Conservation (phyloP, 2,797 vertebrate species). For the Tragopan temminckii region DNA sequence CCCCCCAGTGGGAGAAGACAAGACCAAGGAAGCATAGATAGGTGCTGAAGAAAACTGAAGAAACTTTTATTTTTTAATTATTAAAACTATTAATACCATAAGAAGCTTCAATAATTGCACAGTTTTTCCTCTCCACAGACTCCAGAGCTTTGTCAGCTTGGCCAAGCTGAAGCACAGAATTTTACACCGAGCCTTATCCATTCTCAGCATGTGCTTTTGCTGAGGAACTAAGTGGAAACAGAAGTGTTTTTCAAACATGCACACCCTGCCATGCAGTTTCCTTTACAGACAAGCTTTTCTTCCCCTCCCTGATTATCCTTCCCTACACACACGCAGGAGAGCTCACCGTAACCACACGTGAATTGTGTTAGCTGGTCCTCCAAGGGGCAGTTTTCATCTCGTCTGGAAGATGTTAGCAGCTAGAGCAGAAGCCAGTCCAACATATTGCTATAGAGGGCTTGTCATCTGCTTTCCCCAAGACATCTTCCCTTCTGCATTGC, state of each 20-base stretch:
- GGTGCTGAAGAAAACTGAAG: background rate
- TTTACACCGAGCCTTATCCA: background rate
- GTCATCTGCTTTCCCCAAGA: background rate
- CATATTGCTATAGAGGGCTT: rapidly evolving
- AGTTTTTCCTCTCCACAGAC: background rate
- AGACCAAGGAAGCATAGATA: background rate
- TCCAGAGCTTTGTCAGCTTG: background rate
- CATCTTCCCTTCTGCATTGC: background rate
- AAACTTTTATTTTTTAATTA: background rate
- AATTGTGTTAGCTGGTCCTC: background rate
- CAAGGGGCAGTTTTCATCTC: background rate
- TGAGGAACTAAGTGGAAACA: background rate
- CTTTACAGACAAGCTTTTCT: background rate
- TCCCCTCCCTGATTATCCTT: background rate
- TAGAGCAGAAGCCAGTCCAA: background rate
- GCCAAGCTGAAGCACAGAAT: background rate
- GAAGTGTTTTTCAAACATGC: background rate
- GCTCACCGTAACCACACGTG: rapidly evolving
- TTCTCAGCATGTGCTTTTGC: background rate
- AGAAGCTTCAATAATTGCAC: background rate
- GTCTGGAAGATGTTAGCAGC: background rate
- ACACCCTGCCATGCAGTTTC: background rate
- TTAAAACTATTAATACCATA: background rate
- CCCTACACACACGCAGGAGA: background rate
- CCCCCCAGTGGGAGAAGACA: background rate